Evolutionary conservation across 2,113 vertebrate species (phyloP).

Genomic region (Xyrauchen texanus): DNA sequence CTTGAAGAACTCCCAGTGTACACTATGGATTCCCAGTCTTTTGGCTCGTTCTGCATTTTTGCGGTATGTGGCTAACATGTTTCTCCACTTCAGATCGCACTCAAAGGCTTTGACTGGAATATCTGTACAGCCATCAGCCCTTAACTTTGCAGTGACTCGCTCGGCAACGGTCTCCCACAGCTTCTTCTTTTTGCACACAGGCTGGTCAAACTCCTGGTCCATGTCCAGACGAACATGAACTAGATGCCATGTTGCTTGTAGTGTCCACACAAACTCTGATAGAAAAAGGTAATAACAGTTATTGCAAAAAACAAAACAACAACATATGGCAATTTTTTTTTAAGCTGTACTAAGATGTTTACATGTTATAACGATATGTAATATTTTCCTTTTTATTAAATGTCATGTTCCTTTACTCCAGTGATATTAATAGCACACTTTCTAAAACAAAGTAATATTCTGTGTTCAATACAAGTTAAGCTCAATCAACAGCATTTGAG

Average conservation of each 20-base stretch:
- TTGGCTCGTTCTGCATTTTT: constrained; percentile 73
- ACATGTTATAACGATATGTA: no score
- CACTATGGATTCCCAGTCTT: constrained; percentile 61
- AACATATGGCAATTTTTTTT: no score
- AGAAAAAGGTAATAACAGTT: no score
- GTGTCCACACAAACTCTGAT: constrained; percentile 76
- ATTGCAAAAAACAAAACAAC: not conserved
- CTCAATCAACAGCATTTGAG: no score
- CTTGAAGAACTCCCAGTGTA: constrained; percentile 80
- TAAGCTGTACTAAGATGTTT: no score
- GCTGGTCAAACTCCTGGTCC: constrained; percentile 76
- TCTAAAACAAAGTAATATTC: no score
- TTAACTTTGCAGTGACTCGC: constrained; percentile 66
- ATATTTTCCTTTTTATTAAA: no score
- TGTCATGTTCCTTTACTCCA: no score
- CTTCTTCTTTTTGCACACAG: constrained; percentile 78
- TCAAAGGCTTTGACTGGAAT: constrained; percentile 71
- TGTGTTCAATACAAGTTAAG: no score
- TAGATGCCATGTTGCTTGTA: constrained; percentile 76
- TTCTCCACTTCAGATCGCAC: constrained; percentile 79
- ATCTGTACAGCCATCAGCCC: constrained; percentile 54
- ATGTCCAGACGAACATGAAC: constrained; percentile 73
- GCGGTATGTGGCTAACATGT: constrained; percentile 77
- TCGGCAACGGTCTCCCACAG: constrained; percentile 77
- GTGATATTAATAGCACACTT: no score